A percentile compares a stretch with the other conserved stretches of the same genome.
phyloP scores from a whole-genome alignment of 2,888 invertebrate genomes.

The Cybosia mesomella region DNA sequence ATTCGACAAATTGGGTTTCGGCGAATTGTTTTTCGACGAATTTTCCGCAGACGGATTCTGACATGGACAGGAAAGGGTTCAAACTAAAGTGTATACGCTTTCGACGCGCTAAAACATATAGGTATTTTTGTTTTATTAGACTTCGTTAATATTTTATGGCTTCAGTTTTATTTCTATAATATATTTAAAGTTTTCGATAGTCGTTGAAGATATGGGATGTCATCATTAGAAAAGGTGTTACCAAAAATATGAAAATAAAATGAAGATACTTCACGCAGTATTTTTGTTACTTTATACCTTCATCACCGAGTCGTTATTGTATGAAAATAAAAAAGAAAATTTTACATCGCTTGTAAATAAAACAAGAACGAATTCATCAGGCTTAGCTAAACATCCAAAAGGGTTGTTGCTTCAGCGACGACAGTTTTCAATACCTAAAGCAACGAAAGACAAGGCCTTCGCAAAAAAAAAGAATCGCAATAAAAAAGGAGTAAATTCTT shows the following conservation, averaged over 20 bases:
- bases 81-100: neutral
- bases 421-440: neutral
- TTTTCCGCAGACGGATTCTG: no score
- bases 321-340: neutral
- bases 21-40: no score
- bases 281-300: conserved; percentile 5
- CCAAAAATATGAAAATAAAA: conserved; percentile 11
- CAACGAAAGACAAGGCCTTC: neutral
- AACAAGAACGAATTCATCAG: neutral
- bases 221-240: neutral
- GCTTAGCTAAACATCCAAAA: neutral
- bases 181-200: neutral
- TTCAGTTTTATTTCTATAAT: neutral
- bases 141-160: conserved; percentile 10
- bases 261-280: neutral
- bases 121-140: conserved; percentile 1
- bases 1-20: no score
- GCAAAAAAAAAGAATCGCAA: neutral
- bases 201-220: neutral
- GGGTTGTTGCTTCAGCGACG: neutral
- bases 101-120: neutral
- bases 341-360: neutral
- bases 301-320: neutral
- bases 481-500: neutral
- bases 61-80: neutral